Evolutionary conservation across 2,888 invertebrate species (phyloP).

Genomic region (Villa cingulata): DNA sequence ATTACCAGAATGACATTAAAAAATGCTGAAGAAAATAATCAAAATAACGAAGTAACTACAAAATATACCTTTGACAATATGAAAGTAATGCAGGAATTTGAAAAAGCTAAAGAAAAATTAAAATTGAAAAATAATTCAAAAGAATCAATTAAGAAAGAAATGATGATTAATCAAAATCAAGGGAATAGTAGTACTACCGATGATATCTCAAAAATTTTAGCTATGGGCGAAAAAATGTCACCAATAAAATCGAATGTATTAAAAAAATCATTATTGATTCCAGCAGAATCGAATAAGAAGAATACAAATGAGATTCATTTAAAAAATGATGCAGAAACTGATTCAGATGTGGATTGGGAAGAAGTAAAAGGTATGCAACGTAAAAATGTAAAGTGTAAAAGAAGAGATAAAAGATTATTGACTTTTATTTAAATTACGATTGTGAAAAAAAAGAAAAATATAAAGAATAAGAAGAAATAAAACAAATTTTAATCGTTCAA

Average conservation of each 20-base stretch:
- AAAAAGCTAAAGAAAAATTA: conserved; percentile 43
- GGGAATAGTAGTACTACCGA: conserved; percentile 33
- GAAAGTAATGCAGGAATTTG: conserved; percentile 16
- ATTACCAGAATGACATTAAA: not conserved
- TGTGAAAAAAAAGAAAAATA: no score
- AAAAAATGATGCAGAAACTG: conserved; percentile 23
- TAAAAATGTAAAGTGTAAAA: no score
- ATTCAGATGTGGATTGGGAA: conserved; percentile 59
- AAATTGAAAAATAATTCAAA: conserved; percentile 17
- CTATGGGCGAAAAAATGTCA: conserved; percentile 46
- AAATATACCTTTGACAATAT: conserved; percentile 39
- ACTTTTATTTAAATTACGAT: no score
- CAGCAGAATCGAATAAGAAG: not conserved
- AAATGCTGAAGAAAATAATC: conserved; percentile 22
- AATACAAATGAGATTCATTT: not conserved
- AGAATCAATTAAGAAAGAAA: not conserved
- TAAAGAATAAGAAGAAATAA: no score
- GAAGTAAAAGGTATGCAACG: conserved; percentile 61
- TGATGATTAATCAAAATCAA: conserved; percentile 13
- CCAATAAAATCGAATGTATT: no score
- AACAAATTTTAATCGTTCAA: no score
- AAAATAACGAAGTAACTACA: not conserved
- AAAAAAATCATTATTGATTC: no score
- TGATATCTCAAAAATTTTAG: conserved; percentile 46
- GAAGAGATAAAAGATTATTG: no score